Conservation (phyloP, 2,113 vertebrate genomes). For the Trematocara unimaculatum region DNA sequence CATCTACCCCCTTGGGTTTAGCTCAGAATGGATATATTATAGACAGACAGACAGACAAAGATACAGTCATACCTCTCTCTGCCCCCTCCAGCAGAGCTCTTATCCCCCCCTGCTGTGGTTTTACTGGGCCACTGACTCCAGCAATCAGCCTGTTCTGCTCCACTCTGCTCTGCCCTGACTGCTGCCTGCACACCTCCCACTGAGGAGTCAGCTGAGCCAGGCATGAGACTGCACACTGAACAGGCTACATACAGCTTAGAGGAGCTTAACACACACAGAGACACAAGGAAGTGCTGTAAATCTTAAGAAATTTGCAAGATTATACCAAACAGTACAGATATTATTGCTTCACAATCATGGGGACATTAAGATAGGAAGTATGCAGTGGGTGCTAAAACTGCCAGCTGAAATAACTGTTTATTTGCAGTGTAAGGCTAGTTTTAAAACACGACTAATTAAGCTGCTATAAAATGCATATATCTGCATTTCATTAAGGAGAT, state of each 20-base stretch:
- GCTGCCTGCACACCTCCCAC: conserved; percentile 44
- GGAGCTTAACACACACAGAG: conserved; percentile 13
- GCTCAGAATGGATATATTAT: not conserved
- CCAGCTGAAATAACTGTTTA: not conserved
- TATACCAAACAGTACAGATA: conserved; percentile 1
- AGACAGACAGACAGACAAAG: conserved; percentile 5
- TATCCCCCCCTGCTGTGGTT: conserved; percentile 49
- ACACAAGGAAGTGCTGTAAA: conserved; percentile 5
- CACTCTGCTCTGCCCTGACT: conserved; percentile 24
- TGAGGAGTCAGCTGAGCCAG: conserved; percentile 55
- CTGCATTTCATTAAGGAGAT: conserved; percentile 3
- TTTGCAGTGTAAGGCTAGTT: not conserved
- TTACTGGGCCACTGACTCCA: conserved; percentile 62
- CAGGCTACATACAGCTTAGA: conserved; percentile 28
- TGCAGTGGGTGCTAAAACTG: not conserved
- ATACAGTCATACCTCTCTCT: conserved; percentile 32
- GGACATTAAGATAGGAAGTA: not conserved
- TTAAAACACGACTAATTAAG: conserved; percentile 18
- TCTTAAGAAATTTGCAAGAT: conserved; percentile 18
- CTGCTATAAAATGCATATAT: conserved; percentile 20
- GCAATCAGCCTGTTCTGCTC: conserved; percentile 37
- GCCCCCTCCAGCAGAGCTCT: conserved; percentile 26
- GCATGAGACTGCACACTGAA: conserved; percentile 55
- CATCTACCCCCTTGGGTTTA: not conserved
- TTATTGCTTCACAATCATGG: not conserved